Evolutionary conservation across 2,888 invertebrate genomes (phyloP), one percentile per base, ranked within the genome.

Genomic region (Latheticus oryzae): DNA sequence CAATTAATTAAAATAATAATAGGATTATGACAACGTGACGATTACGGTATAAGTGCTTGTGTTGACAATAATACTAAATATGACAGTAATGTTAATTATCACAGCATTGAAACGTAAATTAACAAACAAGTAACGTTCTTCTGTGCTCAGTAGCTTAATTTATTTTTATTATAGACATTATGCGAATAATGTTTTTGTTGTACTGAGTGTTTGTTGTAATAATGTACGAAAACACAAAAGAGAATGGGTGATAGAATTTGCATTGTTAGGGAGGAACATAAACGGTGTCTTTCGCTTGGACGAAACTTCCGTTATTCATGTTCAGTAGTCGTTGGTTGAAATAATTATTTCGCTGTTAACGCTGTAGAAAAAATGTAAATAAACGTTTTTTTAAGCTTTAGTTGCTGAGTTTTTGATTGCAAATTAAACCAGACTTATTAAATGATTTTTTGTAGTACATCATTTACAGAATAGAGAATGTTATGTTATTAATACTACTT

Each of bases 1-100:
- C 32, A 30, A 21, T 5, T 32, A 45, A 45, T 45, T 45, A 45
- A 45, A 30, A 30, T 45, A 45, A 30, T 45, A 21, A 45, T n/a
- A n/a, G n/a, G 21, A 32, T 30, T 30, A 43, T 45, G 19, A 32
- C 45, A 17, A 43, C 30, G 26, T 28, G 26, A 43, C 43, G 9
- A 45, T 32, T 19, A 38, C 38, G 8, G 21, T 38, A 38, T 13
- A n/a, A n/a, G 38, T 38, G 23, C n/a, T 32, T 32, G 13, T n/a
- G 12, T 24, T 32, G 19, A 30, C 11, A 26, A n/a, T 17, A 28
- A 12, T 15, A 11, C 8, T 23, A 38, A 40, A 13, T 11, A 40
- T 17, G 35, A 35, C 17, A 5, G 13, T 38, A 38, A 38, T 19
- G 9, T 33, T 15, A 13, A 16, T 35, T 11, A 33, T 28, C 16